Percentiles rank a stretch among this genome's conserved stretches.
phyloP scores from a whole-genome alignment of 2,888 invertebrate species.

The Shargacucullia verbasci region DNA sequence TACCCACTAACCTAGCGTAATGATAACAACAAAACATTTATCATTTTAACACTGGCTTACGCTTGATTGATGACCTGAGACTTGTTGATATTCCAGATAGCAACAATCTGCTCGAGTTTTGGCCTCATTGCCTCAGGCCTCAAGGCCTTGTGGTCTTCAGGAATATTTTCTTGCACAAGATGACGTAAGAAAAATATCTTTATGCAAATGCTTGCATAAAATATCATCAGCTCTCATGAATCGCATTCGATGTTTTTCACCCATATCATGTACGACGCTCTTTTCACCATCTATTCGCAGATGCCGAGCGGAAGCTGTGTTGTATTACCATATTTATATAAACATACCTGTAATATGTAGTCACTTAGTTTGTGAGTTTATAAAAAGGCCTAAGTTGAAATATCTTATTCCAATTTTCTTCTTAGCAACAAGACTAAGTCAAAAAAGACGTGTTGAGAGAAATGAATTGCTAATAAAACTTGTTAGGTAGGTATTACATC shows the following conservation, averaged over 20 bases:
- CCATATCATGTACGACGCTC: too few relatives aligned
- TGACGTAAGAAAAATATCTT: not conserved
- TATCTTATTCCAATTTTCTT: not conserved
- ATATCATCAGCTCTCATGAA: too few relatives aligned
- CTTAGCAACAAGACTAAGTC: not conserved
- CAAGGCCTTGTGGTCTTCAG: slow-evolving; percentile 21
- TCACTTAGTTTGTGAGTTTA: too few relatives aligned
- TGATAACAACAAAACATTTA: slow-evolving; percentile 63
- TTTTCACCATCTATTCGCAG: too few relatives aligned
- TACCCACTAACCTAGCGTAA: slow-evolving; percentile 80
- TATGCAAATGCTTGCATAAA: too few relatives aligned
- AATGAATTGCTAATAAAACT: slow-evolving; percentile 29
- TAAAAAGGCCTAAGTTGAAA: too few relatives aligned
- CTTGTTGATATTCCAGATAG: slow-evolving; percentile 46
- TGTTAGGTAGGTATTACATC: slow-evolving; percentile 18
- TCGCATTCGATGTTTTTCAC: too few relatives aligned
- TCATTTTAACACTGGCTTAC: slow-evolving; percentile 57
- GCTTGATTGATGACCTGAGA: slow-evolving; percentile 74
- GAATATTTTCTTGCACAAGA: slow-evolving; percentile 14
- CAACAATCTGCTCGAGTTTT: slow-evolving; percentile 29
- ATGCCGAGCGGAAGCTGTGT: too few relatives aligned
- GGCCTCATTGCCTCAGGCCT: slow-evolving; percentile 30
- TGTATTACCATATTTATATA: too few relatives aligned
- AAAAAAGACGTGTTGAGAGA: slow-evolving; percentile 7
- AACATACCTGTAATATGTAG: too few relatives aligned